Conservation (phyloP, 2,797 vertebrate genomes). For the Bradypus variegatus region DNA sequence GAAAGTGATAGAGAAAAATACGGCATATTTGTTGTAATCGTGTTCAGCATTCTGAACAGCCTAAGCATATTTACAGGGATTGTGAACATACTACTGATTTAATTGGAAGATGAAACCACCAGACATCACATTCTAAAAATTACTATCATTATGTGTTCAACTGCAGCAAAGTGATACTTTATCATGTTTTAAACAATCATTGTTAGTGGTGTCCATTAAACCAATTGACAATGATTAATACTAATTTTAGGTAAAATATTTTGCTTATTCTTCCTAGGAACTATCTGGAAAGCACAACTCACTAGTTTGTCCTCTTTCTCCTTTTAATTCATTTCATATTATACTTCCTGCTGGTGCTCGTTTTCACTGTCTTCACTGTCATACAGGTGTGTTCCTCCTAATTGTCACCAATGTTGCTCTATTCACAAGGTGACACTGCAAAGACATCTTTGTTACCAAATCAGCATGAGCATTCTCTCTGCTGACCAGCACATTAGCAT, state of each 20-base stretch:
- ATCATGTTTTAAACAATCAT: neutral
- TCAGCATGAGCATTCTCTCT: neutral
- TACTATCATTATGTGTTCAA: neutral
- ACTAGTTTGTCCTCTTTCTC: neutral
- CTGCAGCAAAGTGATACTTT: neutral
- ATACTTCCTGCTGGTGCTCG: neutral
- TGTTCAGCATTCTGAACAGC: neutral
- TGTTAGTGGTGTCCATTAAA: neutral
- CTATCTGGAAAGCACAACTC: neutral
- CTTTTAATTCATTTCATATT: neutral
- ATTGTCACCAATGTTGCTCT: conserved; percentile 7
- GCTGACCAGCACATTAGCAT: neutral
- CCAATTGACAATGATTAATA: neutral
- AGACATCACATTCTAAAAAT: neutral
- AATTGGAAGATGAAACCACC: neutral
- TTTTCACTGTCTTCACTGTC: neutral
- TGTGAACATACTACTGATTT: neutral
- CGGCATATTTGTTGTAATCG: rapidly evolving
- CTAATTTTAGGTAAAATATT: neutral
- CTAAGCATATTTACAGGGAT: neutral
- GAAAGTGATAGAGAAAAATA: neutral
- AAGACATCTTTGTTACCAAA: neutral
- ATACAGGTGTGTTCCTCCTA: neutral
- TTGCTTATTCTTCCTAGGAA: conserved; percentile 2
- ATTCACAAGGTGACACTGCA: conserved; percentile 21